Evolutionary conservation across 2,797 vertebrate species (phyloP), one percentile per base, ranked within the genome.

Genomic region (Hemitrygon akajei): DNA sequence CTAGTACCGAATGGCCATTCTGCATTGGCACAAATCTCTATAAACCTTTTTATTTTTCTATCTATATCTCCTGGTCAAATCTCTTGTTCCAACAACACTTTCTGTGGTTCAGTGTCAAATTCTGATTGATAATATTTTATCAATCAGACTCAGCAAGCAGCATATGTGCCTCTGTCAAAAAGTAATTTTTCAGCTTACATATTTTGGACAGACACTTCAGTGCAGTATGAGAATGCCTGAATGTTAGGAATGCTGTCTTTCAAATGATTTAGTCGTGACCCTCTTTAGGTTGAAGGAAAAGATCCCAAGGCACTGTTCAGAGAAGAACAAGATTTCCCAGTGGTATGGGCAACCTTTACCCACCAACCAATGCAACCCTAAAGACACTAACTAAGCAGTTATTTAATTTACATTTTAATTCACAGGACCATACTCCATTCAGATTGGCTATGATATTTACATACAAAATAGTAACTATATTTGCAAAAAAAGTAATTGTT

Each of bases 401-500:
- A 84, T 60, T 30, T 30, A 7, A 60, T 84, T 84, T 84, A 84
- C 25, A 9, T 30, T 66, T 22, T 66, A 66, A 66, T 66, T 66
- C 14, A 30, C 37, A 60, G 60, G 30, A 66, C 30, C n/a, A 18
- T 63, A 30, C n/a, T 89, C 30, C 34, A 1, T 34, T 6, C 30
- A 87, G 60, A 63, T 63, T 87, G 84, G 27, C 84, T n/a, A 7
- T 14, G 16, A 9, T 60, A 60, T 66, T 89, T 66, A 34, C n/a
- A 7, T 34, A 34, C 18, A 66, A 89, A 66, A 87, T 22, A 66
- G 60, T 89, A 60, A 66, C n/a, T 18, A 66, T 30, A 89, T 63
- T 69, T 89, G 22, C 86, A 89, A 89, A 63, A n/a, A 86, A 89
- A 66, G 16, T 89, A 89, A 66, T 89, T 66, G n/a, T 16, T 7